Evolutionary conservation across 2,888 invertebrate genomes (phyloP).

Genomic region (Apamea crenata): DNA sequence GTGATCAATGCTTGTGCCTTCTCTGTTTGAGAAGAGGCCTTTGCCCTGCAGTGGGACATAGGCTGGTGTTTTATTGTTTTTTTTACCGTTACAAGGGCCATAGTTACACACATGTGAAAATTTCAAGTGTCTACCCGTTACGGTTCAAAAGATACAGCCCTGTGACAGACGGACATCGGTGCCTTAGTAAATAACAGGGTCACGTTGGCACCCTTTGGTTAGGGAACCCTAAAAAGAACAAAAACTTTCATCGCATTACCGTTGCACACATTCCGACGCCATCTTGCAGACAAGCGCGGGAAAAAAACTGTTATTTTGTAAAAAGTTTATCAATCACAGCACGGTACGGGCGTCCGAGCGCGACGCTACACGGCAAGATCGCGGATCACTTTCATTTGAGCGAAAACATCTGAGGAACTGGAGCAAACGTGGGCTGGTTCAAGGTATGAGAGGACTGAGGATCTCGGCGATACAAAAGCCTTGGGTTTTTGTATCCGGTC

Average conservation of each 20-base stretch:
- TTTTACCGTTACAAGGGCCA: too few relatives aligned
- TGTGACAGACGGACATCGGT: background rate
- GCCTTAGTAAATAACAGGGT: background rate
- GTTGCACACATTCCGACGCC: slow-evolving; percentile 55
- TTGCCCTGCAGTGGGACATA: too few relatives aligned
- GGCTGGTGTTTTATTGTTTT: too few relatives aligned
- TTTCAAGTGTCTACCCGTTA: too few relatives aligned
- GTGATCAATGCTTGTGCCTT: too few relatives aligned
- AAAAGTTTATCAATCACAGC: slow-evolving; percentile 59
- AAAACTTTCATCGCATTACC: slow-evolving; percentile 55
- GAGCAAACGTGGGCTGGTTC: slow-evolving; percentile 59
- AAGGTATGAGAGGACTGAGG: slow-evolving; percentile 42
- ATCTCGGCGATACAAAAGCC: background rate
- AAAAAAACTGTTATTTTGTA: slow-evolving; percentile 59
- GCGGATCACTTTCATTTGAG: slow-evolving; percentile 75
- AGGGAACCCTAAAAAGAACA: slow-evolving; percentile 7
- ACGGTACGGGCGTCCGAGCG: slow-evolving; percentile 61
- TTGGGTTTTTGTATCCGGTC: background rate
- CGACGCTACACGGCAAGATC: slow-evolving; percentile 56
- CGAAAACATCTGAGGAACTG: slow-evolving; percentile 71
- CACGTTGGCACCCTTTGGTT: background rate
- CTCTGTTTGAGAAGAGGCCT: too few relatives aligned
- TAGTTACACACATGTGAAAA: too few relatives aligned
- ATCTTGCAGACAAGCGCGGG: slow-evolving; percentile 43
- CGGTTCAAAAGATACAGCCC: too few relatives aligned